phyloP scores from a whole-genome alignment of 2,888 invertebrate species.

The Thyatira batis region DNA sequence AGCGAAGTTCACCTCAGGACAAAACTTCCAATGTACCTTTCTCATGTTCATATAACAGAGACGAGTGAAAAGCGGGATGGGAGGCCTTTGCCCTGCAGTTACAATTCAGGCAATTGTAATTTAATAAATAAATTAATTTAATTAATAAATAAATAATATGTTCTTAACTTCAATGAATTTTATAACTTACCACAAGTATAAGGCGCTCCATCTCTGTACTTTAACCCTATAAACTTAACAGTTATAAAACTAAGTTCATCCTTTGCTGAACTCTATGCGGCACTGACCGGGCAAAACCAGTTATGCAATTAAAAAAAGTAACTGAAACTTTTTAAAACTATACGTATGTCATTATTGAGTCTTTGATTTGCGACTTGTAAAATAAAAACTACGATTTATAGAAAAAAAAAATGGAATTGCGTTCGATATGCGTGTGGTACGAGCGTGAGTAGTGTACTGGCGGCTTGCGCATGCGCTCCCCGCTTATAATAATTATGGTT shows the following conservation, averaged over 20 bases:
- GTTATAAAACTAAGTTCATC: slow-evolving; percentile 51
- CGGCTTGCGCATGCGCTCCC: slow-evolving; percentile 53
- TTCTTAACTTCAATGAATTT: too few relatives aligned
- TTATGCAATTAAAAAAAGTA: slow-evolving; percentile 25
- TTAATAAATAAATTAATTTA: too few relatives aligned
- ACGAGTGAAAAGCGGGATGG: too few relatives aligned
- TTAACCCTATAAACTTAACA: slow-evolving; percentile 19
- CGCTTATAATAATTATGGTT: slow-evolving; percentile 77
- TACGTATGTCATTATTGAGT: slow-evolving; percentile 29
- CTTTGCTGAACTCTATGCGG: slow-evolving; percentile 32
- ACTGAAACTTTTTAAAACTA: slow-evolving; percentile 8
- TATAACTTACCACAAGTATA: slow-evolving; percentile 43
- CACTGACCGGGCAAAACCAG: slow-evolving; percentile 53
- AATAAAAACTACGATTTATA: slow-evolving; percentile 12
- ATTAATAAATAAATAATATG: too few relatives aligned
- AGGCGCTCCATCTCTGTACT: slow-evolving; percentile 41
- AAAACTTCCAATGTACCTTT: too few relatives aligned
- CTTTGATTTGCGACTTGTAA: slow-evolving; percentile 11
- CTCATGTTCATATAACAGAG: too few relatives aligned
- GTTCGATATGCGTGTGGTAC: slow-evolving; percentile 41
- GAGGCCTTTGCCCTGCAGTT: too few relatives aligned
- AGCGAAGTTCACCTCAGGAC: too few relatives aligned
- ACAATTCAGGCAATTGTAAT: too few relatives aligned
- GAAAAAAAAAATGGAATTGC: slow-evolving; percentile 28
- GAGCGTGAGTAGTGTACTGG: slow-evolving; percentile 60